Evolutionary conservation across 1,140 invertebrate species (phyloP), one percentile per base, ranked within the genome.

Genomic region (Drosophila guanche): DNA sequence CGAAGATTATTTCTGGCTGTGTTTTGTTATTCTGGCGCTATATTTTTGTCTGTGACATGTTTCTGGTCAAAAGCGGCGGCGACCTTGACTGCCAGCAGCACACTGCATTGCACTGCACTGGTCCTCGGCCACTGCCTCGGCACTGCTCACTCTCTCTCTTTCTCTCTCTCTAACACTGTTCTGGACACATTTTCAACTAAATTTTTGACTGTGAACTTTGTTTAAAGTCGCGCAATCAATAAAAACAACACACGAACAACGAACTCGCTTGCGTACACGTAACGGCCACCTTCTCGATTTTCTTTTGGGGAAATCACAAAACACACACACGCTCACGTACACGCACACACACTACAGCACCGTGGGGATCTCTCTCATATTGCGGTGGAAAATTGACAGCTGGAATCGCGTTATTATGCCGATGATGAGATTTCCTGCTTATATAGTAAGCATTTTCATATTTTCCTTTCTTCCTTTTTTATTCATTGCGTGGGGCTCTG

Each of bases 241-340:
- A 86, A 80, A 68, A 73, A 65, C 41, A 69, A 60, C 40, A 57
- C 53, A 55, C 33, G n/a, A 27, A 22, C 23, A 58, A 54, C 52
- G 48, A 75, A 50, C 81, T 77, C 73, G 81, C 47, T 81, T 81
- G 76, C 69, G 73, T 85, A 81, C 74, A 77, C 77, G 73, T 86
- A 77, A 81, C 79, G 56, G 33, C 45, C 66, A 70, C 70, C 59
- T 70, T 52, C 41, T 41, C 14, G 20, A 56, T 20, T 29, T 40
- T 53, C 33, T 40, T 33, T 16, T 59, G 20, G 42, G n/a, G 8
- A 37, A 37, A 12, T 37, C 27, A 3, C 43, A 22, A 43, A 40
- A 29, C 63, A 70, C 67, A 50, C 22, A 16, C 23, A 50, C 67
- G 58, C 67, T 33, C 63, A 50, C 42, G 2, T n/a, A 43, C 42